Percentiles rank a stretch among this genome's conserved stretches.
Conservation (phyloP, 2,888 invertebrate species). For the Girardia tigrina region DNA sequence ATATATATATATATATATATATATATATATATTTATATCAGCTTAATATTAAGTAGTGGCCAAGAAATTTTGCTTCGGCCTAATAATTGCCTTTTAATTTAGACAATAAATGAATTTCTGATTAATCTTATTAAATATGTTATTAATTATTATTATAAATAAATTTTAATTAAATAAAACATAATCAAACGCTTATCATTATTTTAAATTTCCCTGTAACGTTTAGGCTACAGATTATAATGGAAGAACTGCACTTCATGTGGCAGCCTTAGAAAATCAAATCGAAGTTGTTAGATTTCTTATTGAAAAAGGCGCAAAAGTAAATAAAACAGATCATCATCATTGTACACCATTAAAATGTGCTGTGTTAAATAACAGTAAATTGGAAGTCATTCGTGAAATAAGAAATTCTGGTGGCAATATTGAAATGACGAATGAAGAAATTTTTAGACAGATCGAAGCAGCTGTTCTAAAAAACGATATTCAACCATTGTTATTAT, state of each 20-base stretch:
- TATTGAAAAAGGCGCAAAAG: background rate
- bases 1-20: too few relatives aligned
- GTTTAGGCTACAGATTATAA: background rate
- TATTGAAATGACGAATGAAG: background rate
- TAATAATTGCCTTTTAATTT: too few relatives aligned
- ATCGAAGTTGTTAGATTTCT: slow-evolving; percentile 9
- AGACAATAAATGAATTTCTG: too few relatives aligned
- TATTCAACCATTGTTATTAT: background rate
- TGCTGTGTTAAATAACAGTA: background rate
- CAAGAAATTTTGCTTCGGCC: too few relatives aligned
- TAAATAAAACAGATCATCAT: background rate
- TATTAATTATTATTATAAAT: too few relatives aligned
- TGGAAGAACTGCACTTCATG: background rate
- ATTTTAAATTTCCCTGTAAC: too few relatives aligned
- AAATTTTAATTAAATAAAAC: too few relatives aligned
- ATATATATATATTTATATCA: too few relatives aligned
- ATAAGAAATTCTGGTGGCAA: background rate
- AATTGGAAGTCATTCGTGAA: background rate
- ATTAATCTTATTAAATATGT: too few relatives aligned
- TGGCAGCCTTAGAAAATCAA: background rate
- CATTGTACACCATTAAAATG: background rate
- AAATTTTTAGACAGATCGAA: background rate
- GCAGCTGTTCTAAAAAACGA: background rate
- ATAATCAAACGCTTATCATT: too few relatives aligned
- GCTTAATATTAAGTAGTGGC: too few relatives aligned